Conservation (phyloP, 1,140 invertebrate species). For the Drosophila pruinosa region DNA sequence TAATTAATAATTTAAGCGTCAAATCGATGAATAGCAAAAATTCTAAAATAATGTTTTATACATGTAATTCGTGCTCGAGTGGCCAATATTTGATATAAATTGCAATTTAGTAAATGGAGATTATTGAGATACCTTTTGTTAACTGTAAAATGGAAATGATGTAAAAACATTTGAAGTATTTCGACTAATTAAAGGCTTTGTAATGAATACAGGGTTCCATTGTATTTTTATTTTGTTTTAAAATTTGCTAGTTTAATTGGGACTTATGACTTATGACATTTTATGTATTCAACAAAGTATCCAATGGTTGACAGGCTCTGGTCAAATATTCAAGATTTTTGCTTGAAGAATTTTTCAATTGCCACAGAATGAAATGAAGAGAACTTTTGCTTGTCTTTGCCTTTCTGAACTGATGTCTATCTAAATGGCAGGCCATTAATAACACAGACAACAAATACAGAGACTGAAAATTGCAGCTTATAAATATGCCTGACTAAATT, state of each 20-base stretch:
- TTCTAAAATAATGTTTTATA: background rate
- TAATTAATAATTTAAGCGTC: constrained; percentile 25
- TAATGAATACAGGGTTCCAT: background rate
- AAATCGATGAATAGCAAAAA: constrained; percentile 5
- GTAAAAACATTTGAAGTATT: background rate
- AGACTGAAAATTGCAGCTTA: constrained; percentile 6
- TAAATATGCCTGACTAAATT: constrained; percentile 41
- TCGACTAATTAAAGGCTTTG: too few relatives aligned
- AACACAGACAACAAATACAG: constrained; percentile 20
- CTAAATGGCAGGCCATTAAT: constrained; percentile 36
- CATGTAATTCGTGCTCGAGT: background rate
- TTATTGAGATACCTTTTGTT: background rate
- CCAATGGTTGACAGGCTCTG: background rate
- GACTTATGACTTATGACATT: too few relatives aligned
- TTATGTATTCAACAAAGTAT: background rate
- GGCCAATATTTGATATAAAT: too few relatives aligned
- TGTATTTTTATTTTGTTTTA: too few relatives aligned
- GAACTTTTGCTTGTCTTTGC: background rate
- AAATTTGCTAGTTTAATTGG: too few relatives aligned
- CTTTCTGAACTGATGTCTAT: constrained; percentile 28
- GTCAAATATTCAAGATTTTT: background rate
- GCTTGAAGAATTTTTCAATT: background rate
- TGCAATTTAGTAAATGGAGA: background rate
- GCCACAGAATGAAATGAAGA: background rate
- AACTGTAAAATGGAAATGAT: background rate